Conservation (phyloP, 2,113 vertebrate species). For the Myrmecophaga tridactyla region DNA sequence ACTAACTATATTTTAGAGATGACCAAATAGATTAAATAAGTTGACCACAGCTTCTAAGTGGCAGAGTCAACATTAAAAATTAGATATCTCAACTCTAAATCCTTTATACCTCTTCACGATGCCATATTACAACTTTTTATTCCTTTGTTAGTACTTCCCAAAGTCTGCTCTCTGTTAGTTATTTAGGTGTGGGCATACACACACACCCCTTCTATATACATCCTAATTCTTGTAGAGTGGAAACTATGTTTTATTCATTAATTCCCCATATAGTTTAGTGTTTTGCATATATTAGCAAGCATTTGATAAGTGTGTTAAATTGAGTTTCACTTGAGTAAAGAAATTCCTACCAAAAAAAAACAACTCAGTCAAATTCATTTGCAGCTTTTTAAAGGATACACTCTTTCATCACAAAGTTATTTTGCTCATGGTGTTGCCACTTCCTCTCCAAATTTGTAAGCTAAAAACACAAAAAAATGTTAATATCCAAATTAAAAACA, state of each 20-base stretch:
- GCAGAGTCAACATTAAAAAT: slow-evolving; percentile 41
- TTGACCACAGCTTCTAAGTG: neutral
- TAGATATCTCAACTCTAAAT: neutral
- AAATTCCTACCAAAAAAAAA: slow-evolving; percentile 15
- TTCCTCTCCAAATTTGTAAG: slow-evolving; percentile 97
- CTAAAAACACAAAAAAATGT: slow-evolving; percentile 82
- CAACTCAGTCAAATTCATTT: slow-evolving; percentile 9
- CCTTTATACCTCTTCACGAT: neutral
- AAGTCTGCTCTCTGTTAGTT: neutral
- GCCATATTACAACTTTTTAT: neutral
- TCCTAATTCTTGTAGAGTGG: neutral
- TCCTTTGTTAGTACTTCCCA: neutral
- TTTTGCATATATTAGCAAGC: slow-evolving; percentile 32
- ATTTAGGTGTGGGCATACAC: too few relatives aligned
- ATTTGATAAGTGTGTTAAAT: neutral
- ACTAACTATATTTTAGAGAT: slow-evolving; percentile 26
- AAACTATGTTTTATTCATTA: slow-evolving; percentile 31
- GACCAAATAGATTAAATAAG: slow-evolving; percentile 39
- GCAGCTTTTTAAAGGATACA: slow-evolving; percentile 93
- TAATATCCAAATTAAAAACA: slow-evolving; percentile 55
- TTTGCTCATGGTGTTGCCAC: slow-evolving; percentile 97
- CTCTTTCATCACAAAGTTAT: slow-evolving; percentile 99
- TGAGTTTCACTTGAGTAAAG: slow-evolving; percentile 24
- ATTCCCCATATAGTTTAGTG: neutral
- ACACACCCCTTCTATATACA: neutral